Base-by-base conservation (phyloP, 2,888 invertebrate species). In the Argyra leucocephala region DNA sequence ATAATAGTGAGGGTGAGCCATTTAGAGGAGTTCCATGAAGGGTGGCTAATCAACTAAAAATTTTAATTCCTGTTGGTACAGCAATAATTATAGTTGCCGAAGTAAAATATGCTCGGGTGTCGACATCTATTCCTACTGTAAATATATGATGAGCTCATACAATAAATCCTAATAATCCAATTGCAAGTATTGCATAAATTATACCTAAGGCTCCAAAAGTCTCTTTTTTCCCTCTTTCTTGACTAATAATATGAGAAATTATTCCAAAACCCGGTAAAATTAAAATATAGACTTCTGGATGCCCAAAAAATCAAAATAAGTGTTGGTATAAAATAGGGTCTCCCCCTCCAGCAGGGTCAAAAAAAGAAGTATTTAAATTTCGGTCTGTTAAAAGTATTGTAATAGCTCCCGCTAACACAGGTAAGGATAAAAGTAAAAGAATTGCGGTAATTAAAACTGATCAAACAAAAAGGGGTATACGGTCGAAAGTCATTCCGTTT, bases 271-370 rank as follows among this genome's bases (percentile, higher is more conserved):
- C 90, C 0, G 90, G 90, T 72, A 91, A 75, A 86, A 91, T 90
- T 82, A 91, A 80, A 88, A 91, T 90, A n/a, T n/a, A n/a, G n/a
- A n/a, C n/a, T n/a, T n/a, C n/a, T n/a, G n/a, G n/a, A n/a, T n/a
- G n/a, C n/a, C n/a, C 91, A 84, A 91, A 92, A 82, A 91, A 91
- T 86, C 90, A 91, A 81, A 92, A 90, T 83, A 91, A 81, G 78
- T 91, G 90, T 85, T 91, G 89, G 65, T 88, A 91, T 71, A 91
- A 72, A 80, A 91, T 85, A 2, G 90, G 90, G 65, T 91, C 90
- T 64, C 90, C 91, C 31, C 90, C 91, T 67, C 89, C 90, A 0
- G 85, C 83, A 0, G 89, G 89, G 48, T 91, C 89, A 84, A 91
- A 91, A 79, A 91, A 91, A n/a, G n/a, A n/a, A n/a, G n/a, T n/a